Percentiles rank a stretch among this genome's conserved stretches.
phyloP scores from a whole-genome alignment of 1,140 invertebrate species.

The Phocides pigmalion region DNA sequence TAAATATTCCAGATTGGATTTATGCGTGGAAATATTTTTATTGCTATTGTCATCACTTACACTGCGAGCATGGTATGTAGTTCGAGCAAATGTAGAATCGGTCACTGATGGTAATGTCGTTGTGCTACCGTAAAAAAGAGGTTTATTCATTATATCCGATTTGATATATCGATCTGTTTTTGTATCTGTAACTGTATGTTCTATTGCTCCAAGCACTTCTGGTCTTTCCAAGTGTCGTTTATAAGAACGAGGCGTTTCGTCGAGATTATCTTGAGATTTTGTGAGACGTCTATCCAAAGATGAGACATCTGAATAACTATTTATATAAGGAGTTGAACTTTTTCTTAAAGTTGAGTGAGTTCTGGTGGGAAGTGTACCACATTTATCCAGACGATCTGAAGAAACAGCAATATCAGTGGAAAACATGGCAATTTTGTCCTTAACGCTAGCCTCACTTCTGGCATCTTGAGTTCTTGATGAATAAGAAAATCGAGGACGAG shows the following conservation, averaged over 20 bases:
- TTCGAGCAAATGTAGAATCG: constrained; percentile 53
- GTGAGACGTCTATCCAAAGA: constrained; percentile 74
- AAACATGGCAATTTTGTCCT: constrained; percentile 95
- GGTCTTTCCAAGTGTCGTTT: constrained; percentile 70
- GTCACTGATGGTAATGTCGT: constrained; percentile 61
- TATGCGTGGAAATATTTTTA: constrained; percentile 71
- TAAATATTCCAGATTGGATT: constrained; percentile 86
- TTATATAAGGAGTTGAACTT: constrained; percentile 57
- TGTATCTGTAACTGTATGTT: constrained; percentile 48
- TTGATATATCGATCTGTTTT: constrained; percentile 49
- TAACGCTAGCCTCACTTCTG: constrained; percentile 91
- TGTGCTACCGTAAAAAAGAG: constrained; percentile 76
- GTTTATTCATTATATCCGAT: constrained; percentile 57
- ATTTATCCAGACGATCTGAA: constrained; percentile 76
- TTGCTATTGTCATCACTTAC: constrained; percentile 77
- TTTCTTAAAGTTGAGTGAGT: constrained; percentile 67
- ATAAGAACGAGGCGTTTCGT: constrained; percentile 67
- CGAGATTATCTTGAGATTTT: constrained; percentile 78
- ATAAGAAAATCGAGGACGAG: constrained; percentile 69
- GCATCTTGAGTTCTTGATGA: constrained; percentile 87
- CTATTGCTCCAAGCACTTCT: constrained; percentile 68
- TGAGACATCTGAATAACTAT: constrained; percentile 62
- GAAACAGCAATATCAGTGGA: constrained; percentile 84
- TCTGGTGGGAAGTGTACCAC: constrained; percentile 77
- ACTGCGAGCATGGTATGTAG: constrained; percentile 68